Evolutionary conservation across 2,797 vertebrate species (phyloP).

Genomic region (Tauraco hartlaubi): DNA sequence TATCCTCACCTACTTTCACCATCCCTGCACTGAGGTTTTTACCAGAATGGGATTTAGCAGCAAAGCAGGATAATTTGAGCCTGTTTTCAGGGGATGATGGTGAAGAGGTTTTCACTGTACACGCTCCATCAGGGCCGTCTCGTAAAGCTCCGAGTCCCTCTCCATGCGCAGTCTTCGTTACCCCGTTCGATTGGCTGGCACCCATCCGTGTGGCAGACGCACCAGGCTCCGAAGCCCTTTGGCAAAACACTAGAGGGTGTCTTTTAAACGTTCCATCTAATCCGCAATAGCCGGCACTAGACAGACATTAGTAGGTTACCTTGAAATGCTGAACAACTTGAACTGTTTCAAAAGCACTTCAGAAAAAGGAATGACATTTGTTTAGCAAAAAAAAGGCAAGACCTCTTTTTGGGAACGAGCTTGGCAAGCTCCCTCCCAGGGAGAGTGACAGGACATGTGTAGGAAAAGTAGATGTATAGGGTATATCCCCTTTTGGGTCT

Average conservation of each 20-base stretch:
- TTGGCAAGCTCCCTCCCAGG: background rate
- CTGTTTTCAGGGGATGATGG: background rate
- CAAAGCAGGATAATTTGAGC: conserved; percentile 12
- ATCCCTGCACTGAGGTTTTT: background rate
- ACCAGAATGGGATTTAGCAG: conserved; percentile 26
- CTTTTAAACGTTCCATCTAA: background rate
- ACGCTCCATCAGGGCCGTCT: background rate
- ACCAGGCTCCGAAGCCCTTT: background rate
- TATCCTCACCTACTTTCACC: conserved; percentile 62
- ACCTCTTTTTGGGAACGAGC: background rate
- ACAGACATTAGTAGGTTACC: background rate
- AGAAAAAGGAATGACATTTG: background rate
- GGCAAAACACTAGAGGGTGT: background rate
- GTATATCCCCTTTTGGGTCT: background rate
- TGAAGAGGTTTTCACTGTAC: background rate
- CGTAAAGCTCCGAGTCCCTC: background rate
- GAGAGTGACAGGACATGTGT: fast-evolving
- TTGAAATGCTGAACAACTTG: background rate
- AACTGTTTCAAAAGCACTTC: background rate
- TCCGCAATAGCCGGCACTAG: background rate
- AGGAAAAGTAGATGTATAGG: background rate
- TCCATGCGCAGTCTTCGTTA: background rate
- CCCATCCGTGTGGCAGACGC: fast-evolving
- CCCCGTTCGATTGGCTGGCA: background rate
- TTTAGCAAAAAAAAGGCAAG: background rate